Evolutionary conservation across 2,888 invertebrate species (phyloP).

Genomic region (Synergus gifuensis): DNA sequence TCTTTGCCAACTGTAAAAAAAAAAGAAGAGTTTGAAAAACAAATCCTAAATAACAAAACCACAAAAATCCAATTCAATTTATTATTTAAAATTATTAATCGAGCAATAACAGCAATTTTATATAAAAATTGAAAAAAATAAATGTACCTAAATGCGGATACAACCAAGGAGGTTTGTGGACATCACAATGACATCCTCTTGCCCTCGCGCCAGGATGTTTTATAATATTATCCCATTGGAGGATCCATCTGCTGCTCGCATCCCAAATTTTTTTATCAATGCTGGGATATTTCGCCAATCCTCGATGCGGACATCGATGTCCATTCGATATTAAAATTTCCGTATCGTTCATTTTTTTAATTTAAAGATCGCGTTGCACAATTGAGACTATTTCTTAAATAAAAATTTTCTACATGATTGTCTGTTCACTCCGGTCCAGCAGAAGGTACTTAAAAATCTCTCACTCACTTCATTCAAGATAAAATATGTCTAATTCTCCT

Average conservation of each 20-base stretch:
- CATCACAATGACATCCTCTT: slow-evolving; percentile 77
- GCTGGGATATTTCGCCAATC: slow-evolving; percentile 74
- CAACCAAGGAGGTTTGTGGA: slow-evolving; percentile 75
- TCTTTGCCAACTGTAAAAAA: slow-evolving; percentile 73
- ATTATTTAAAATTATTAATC: slow-evolving; percentile 6
- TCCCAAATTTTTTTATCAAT: slow-evolving; percentile 78
- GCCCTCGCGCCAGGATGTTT: slow-evolving; percentile 78
- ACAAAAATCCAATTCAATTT: slow-evolving; percentile 15
- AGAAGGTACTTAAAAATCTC: background rate
- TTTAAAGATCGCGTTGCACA: slow-evolving; percentile 25
- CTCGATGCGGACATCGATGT: slow-evolving; percentile 72
- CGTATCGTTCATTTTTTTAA: slow-evolving; percentile 64
- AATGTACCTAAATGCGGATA: slow-evolving; percentile 72
- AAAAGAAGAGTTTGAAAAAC: slow-evolving; percentile 40
- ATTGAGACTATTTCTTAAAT: slow-evolving; percentile 20
- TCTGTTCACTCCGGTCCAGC: slow-evolving; percentile 32
- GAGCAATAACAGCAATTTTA: slow-evolving; percentile 19
- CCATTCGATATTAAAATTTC: slow-evolving; percentile 62
- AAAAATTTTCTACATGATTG: slow-evolving; percentile 23
- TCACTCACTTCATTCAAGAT: background rate
- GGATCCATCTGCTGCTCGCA: slow-evolving; percentile 79
- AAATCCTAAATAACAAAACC: background rate
- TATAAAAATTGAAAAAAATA: background rate
- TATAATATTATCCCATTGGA: slow-evolving; percentile 79
- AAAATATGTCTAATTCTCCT: background rate